A percentile compares a stretch with the other conserved stretches of the same genome.
Conservation (phyloP, 2,797 vertebrate species). For the Adrianichthys oophorus region DNA sequence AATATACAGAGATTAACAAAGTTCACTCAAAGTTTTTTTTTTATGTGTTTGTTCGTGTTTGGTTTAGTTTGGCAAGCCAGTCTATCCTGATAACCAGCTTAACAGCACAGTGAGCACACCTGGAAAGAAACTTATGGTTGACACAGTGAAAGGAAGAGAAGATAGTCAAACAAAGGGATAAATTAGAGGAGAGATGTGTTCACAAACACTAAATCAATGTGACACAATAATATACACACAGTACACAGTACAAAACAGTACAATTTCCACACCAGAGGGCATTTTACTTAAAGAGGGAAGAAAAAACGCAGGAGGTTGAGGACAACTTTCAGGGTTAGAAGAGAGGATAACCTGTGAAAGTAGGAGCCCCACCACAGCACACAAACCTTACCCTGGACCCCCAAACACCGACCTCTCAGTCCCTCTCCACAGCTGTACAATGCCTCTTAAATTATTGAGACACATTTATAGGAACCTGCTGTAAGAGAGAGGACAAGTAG, state of each 20-base stretch:
- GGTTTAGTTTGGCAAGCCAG: constrained; percentile 75
- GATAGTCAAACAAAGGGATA: constrained; percentile 81
- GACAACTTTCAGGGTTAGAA: constrained; percentile 75
- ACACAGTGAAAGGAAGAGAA: constrained; percentile 84
- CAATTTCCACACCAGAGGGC: constrained; percentile 72
- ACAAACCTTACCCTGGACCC: constrained; percentile 97
- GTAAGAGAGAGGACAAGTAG: constrained; percentile 93
- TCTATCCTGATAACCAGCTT: constrained; percentile 83
- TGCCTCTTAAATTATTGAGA: constrained; percentile 88
- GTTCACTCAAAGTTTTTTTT: constrained; percentile 51
- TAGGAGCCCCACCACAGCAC: constrained; percentile 87
- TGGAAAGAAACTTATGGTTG: constrained; percentile 97
- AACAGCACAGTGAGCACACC: constrained; percentile 88
- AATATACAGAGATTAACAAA: constrained; percentile 59
- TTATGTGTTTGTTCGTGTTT: constrained; percentile 63
- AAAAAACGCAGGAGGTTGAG: constrained; percentile 69
- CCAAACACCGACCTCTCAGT: constrained; percentile 79
- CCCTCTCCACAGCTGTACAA: constrained; percentile 69
- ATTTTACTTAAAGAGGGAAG: constrained; percentile 62
- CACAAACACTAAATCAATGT: constrained; percentile 77
- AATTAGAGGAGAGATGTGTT: constrained; percentile 76
- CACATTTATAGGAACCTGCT: constrained; percentile 96
- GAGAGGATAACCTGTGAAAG: constrained; percentile 81
- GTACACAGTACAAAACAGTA: constrained; percentile 73
- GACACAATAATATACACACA: constrained; percentile 76